These are phyloP conservation scores for Palythoa caribaeorum DNA, from an alignment of 92 coral and sea anemone genomes.

Conservation along the genomic window DNA sequence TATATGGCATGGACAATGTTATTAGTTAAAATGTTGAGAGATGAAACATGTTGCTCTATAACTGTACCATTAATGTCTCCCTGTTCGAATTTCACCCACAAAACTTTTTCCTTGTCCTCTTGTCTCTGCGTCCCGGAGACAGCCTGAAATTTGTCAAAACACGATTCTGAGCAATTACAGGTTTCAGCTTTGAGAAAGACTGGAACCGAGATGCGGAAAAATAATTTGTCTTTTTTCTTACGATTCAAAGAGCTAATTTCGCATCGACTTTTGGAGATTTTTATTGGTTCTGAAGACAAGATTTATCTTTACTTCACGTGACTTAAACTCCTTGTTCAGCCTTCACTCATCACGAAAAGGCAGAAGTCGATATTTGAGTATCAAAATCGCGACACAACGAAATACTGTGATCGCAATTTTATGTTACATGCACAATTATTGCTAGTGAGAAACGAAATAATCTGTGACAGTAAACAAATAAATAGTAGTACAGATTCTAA, in stretches of 20 bases:
- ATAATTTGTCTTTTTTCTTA: background rate
- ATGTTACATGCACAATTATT: background rate
- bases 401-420: constrained; percentile 3
- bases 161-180: background rate
- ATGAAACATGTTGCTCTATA: background rate
- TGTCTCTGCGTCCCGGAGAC: constrained; percentile 88
- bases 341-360: constrained; percentile 33
- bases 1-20: too few species aligned
- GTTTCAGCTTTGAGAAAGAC: background rate
- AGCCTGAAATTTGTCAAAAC: constrained; percentile 65
- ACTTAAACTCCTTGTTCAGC: background rate
- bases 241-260: background rate
- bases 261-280: background rate
- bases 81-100: constrained; percentile 97
- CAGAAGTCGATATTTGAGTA: constrained; percentile 17
- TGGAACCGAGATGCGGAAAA: constrained; percentile 26
- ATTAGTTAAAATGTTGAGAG: too few species aligned
- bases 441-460: background rate
- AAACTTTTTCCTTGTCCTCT: constrained; percentile 89
- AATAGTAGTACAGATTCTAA: background rate
- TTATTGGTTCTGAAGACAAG: background rate
- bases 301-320: background rate
- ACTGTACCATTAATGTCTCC: constrained; percentile 81
- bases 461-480: background rate
- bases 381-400: constrained; percentile 1